phyloP scores from a whole-genome alignment of 2,888 invertebrate genomes.

The Netelia fuscicornis region DNA sequence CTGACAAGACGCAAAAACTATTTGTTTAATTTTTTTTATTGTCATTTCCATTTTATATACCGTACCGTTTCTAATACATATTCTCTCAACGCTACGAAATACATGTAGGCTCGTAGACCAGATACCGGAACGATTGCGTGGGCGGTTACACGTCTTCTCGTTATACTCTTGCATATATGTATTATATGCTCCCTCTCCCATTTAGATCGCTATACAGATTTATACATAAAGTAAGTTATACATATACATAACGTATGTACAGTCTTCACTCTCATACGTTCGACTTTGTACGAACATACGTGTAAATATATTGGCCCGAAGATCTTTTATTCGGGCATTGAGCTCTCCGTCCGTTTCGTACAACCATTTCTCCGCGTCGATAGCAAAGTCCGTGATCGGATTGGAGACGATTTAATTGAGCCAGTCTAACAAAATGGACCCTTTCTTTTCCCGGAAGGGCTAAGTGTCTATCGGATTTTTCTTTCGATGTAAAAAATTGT shows the following conservation, averaged over 20 bases:
- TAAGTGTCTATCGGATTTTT: too few species aligned
- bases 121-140: constrained; percentile 73
- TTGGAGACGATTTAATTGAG: too few species aligned
- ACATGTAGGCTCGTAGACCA: constrained; percentile 62
- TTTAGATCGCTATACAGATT: constrained; percentile 54
- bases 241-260: constrained; percentile 9
- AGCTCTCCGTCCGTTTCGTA: constrained; percentile 32
- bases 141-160: constrained; percentile 75
- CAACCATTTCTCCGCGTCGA: constrained; percentile 24
- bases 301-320: constrained; percentile 23
- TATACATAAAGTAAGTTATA: constrained; percentile 12
- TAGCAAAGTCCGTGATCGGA: constrained; percentile 16
- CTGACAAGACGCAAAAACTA: constrained; percentile 6
- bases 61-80: constrained; percentile 24
- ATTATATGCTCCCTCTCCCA: constrained; percentile 53
- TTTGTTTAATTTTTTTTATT: neutral
- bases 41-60: constrained; percentile 36
- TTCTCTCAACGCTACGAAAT: constrained; percentile 37
- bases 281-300: constrained; percentile 11
- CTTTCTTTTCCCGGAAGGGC: too few species aligned
- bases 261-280: constrained; percentile 10
- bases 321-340: constrained; percentile 26
- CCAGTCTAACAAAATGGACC: too few species aligned
- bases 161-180: constrained; percentile 70
- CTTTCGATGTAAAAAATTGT: too few species aligned